phyloP scores from a whole-genome alignment of 1,140 invertebrate genomes.

The Rhopalosiphum padi region DNA sequence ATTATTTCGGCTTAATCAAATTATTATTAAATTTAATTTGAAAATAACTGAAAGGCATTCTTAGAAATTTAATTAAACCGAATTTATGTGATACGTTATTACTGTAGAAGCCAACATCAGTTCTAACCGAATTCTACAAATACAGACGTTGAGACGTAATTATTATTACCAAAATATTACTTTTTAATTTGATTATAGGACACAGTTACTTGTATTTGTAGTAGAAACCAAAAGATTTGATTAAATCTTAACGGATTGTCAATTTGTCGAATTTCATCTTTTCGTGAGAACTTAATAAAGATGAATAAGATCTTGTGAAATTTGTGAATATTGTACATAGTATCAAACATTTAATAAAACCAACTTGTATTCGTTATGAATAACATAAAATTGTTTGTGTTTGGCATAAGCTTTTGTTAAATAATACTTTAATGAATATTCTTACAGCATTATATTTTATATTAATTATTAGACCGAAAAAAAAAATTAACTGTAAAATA shows the following conservation, averaged over 20 bases:
- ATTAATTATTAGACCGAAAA: too few species aligned
- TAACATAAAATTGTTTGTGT: too few species aligned
- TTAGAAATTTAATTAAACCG: neutral
- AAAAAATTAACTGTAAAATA: too few species aligned
- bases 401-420: too few species aligned
- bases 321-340: neutral
- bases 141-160: neutral
- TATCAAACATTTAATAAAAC: neutral
- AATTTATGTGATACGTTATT: neutral
- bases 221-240: neutral
- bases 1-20: neutral
- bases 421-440: too few species aligned
- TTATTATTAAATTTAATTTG: neutral
- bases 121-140: neutral
- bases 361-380: neutral
- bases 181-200: neutral
- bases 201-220: neutral
- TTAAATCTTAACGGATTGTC: neutral
- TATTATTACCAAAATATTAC: neutral
- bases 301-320: neutral
- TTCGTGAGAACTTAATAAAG: neutral
- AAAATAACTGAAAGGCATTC: neutral
- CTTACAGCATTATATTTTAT: too few species aligned
- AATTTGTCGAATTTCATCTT: neutral
- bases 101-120: neutral